Percentiles rank a stretch among this genome's conserved stretches.
Evolutionary conservation across 2,888 invertebrate species (phyloP).

Genomic region (Macaria notata): DNA sequence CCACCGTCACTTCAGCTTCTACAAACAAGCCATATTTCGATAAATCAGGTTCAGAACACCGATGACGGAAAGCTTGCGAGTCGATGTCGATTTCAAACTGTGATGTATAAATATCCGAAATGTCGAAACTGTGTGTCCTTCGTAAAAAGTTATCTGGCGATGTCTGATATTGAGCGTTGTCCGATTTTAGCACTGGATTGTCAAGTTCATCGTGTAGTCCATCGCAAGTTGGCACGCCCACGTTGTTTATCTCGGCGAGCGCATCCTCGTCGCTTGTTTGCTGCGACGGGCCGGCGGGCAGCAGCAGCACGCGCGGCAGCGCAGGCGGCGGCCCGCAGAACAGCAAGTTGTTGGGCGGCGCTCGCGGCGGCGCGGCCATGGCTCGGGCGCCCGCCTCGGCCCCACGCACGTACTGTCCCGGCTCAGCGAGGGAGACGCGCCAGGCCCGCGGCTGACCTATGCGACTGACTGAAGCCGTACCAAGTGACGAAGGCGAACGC

Average conservation of each 20-base stretch:
- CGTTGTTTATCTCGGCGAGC: conserved; percentile 75
- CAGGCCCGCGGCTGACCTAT: conserved; percentile 77
- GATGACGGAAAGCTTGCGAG: conserved; percentile 48
- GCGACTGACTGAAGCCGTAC: conserved; percentile 80
- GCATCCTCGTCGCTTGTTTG: conserved; percentile 61
- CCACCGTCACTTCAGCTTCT: conserved; percentile 66
- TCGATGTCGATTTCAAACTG: conserved; percentile 53
- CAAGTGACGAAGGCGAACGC: conserved; percentile 80
- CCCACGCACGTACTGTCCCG: conserved; percentile 31
- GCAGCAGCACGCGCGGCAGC: conserved; percentile 7
- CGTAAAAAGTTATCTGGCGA: conserved; percentile 55
- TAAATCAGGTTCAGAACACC: conserved; percentile 74
- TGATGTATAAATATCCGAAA: conserved; percentile 63
- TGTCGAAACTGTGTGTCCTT: conserved; percentile 74
- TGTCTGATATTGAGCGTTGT: conserved; percentile 47
- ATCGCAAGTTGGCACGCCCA: conserved; percentile 70
- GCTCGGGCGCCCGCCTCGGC: conserved; percentile 65
- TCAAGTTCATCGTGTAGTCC: conserved; percentile 52
- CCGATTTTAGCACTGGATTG: conserved; percentile 46
- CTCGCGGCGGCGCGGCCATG: conserved; percentile 78
- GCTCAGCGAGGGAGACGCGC: conserved; percentile 62
- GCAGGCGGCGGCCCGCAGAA: conserved; percentile 69
- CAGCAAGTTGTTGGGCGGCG: conserved; percentile 77
- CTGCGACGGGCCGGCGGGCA: conserved; percentile 29
- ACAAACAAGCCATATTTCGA: conserved; percentile 69